phyloP scores from a whole-genome alignment of 2,113 vertebrate genomes.

The Gila orcuttii region DNA sequence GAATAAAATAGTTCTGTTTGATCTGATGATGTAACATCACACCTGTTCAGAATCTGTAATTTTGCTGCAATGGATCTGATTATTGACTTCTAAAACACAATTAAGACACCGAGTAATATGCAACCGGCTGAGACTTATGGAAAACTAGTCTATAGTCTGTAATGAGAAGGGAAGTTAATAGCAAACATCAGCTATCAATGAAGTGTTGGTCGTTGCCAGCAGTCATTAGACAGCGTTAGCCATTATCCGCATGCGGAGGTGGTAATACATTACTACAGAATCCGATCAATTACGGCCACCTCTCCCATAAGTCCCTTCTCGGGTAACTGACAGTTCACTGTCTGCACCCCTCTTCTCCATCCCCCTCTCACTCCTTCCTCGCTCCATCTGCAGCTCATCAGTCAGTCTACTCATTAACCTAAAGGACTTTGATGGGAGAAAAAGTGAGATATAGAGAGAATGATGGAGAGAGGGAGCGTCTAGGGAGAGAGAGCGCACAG shows the following conservation, averaged over 20 bases:
- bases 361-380: neutral
- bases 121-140: neutral
- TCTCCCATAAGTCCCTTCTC: slow-evolving; percentile 20
- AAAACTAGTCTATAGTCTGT: slow-evolving; percentile 15
- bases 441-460: slow-evolving; percentile 57
- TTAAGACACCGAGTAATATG: neutral
- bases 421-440: slow-evolving; percentile 61
- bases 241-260: neutral
- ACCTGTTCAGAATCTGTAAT: slow-evolving; percentile 33
- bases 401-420: slow-evolving; percentile 62
- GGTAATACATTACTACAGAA: slow-evolving; percentile 41
- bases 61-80: slow-evolving; percentile 15
- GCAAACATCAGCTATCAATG: slow-evolving; percentile 30
- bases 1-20: slow-evolving; percentile 50
- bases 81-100: slow-evolving; percentile 7
- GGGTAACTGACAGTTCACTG: slow-evolving; percentile 42
- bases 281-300: slow-evolving; percentile 35
- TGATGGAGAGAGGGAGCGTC: slow-evolving; percentile 62
- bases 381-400: slow-evolving; percentile 62
- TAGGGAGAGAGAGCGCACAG: slow-evolving; percentile 30
- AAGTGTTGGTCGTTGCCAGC: slow-evolving; percentile 31
- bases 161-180: slow-evolving; percentile 24
- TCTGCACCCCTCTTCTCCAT: slow-evolving; percentile 34
- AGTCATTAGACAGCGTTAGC: slow-evolving; percentile 23
- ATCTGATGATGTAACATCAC: slow-evolving; percentile 46